phyloP scores from a whole-genome alignment of 2,888 invertebrate genomes.

The Clostera curtula region DNA sequence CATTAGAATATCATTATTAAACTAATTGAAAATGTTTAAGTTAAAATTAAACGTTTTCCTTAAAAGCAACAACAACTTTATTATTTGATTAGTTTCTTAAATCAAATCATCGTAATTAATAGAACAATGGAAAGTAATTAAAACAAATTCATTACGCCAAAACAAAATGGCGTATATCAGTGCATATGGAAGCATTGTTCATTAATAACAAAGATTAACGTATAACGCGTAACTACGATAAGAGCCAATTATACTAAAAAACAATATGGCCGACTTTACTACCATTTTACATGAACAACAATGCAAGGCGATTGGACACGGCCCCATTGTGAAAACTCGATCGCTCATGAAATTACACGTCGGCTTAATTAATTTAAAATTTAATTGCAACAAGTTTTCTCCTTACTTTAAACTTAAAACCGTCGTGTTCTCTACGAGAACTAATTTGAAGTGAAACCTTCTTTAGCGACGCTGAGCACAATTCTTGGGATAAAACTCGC shows the following conservation, averaged over 20 bases:
- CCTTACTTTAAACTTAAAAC: no score
- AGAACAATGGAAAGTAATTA: slow-evolving; percentile 16
- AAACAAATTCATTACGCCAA: slow-evolving; percentile 18
- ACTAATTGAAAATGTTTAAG: no score
- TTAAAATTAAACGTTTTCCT: no score
- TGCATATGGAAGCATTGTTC: slow-evolving; percentile 24
- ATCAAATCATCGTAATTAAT: slow-evolving; percentile 16
- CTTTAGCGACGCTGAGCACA: no score
- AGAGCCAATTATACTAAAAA: slow-evolving; percentile 62
- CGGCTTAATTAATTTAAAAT: slow-evolving; percentile 19
- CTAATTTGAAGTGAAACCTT: no score
- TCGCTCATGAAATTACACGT: slow-evolving; percentile 39
- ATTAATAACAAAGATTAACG: slow-evolving; percentile 53
- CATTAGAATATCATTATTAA: no score
- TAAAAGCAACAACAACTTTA: no score
- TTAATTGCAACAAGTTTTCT: slow-evolving; percentile 2
- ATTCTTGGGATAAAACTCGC: no score
- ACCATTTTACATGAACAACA: slow-evolving; percentile 37
- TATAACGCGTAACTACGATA: slow-evolving; percentile 57
- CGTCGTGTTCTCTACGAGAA: no score
- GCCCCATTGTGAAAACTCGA: slow-evolving; percentile 34
- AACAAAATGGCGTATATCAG: slow-evolving; percentile 25
- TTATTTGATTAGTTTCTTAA: not conserved
- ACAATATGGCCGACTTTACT: slow-evolving; percentile 43
- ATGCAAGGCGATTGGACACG: slow-evolving; percentile 35